Conservation (phyloP, 2,113 vertebrate genomes). For the Gymnobelideus leadbeateri region DNA sequence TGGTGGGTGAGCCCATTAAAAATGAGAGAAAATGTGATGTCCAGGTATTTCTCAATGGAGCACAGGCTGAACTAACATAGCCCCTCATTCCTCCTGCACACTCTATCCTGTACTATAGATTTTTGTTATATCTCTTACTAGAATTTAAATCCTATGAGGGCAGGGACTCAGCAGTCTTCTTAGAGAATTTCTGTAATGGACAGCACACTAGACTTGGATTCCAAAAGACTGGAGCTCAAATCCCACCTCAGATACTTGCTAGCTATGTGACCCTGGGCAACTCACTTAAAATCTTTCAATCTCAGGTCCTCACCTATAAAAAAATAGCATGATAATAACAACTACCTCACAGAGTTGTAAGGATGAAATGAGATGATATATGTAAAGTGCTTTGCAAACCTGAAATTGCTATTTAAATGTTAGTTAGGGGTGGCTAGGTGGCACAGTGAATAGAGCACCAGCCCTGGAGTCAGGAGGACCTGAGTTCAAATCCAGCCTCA, state of each 20-base stretch:
- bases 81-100: background rate
- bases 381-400: background rate
- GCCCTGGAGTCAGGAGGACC: too few relatives aligned
- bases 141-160: background rate
- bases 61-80: background rate
- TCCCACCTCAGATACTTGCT: background rate
- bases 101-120: background rate
- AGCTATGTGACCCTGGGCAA: background rate
- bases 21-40: background rate
- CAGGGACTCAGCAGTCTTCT: background rate
- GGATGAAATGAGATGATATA: background rate
- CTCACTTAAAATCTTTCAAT: background rate
- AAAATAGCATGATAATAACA: background rate
- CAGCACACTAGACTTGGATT: background rate
- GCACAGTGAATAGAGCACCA: too few relatives aligned
- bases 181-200: background rate
- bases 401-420: background rate
- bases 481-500: too few relatives aligned
- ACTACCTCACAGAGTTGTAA: background rate
- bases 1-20: background rate
- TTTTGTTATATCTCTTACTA: background rate
- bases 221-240: background rate
- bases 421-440: too few relatives aligned
- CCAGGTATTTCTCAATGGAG: background rate
- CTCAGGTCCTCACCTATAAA: background rate